phyloP scores from a whole-genome alignment of 2,797 vertebrate genomes.

The Typhlichthys subterraneus region DNA sequence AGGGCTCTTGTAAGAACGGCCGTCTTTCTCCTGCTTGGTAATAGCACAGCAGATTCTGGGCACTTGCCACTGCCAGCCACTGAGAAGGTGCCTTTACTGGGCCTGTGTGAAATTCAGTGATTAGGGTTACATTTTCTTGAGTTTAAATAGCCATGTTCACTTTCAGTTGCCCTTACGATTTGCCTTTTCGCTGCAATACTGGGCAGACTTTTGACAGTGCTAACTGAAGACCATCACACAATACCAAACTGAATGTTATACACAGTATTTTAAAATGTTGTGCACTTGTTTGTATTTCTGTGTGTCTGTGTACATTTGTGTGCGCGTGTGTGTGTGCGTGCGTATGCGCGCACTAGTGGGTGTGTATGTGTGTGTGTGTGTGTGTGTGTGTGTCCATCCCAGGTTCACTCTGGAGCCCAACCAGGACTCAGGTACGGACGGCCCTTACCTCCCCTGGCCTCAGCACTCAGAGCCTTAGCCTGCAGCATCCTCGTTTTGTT shows the following conservation, averaged over 20 bases:
- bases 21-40: slow-evolving; percentile 37
- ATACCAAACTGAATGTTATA: slow-evolving; percentile 1
- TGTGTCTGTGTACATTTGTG: neutral
- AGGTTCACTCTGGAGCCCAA: neutral
- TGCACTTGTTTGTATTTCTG: neutral
- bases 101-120: slow-evolving; percentile 49
- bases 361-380: neutral
- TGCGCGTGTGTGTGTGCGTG: neutral
- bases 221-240: slow-evolving; percentile 26
- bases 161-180: too few relatives aligned
- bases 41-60: slow-evolving; percentile 43
- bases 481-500: slow-evolving; percentile 72
- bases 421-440: neutral
- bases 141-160: slow-evolving; percentile 37
- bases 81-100: slow-evolving; percentile 56
- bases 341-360: neutral
- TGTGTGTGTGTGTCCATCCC: neutral
- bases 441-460: slow-evolving; percentile 75
- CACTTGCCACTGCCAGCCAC: slow-evolving; percentile 49
- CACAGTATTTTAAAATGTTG: neutral
- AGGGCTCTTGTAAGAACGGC: slow-evolving; percentile 39
- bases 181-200: neutral
- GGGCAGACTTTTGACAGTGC: slow-evolving; percentile 9
- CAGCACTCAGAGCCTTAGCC: slow-evolving; percentile 72
- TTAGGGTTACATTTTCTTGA: slow-evolving; percentile 70